phyloP scores from a whole-genome alignment of 2,113 vertebrate species.

The Chaetodon trifascialis region DNA sequence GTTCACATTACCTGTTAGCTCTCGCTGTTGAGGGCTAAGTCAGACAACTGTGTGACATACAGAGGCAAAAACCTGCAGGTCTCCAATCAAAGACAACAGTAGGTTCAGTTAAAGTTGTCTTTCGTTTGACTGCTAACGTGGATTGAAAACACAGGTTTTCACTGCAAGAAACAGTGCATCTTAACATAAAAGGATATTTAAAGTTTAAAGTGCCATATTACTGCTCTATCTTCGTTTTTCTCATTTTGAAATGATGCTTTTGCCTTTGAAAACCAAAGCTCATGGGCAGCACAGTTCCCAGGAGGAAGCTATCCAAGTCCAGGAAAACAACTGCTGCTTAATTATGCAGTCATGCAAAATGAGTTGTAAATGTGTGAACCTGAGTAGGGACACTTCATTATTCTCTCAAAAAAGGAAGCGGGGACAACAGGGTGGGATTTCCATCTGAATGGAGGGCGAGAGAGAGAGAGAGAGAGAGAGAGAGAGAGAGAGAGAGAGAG shows the following conservation, averaged over 20 bases:
- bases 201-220: too few species aligned
- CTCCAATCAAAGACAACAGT: neutral
- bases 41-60: neutral
- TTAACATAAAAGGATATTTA: neutral
- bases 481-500: too few species aligned
- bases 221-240: too few species aligned
- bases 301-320: neutral
- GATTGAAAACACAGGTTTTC: neutral
- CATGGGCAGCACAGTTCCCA: neutral
- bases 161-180: neutral
- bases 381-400: slow-evolving; percentile 27
- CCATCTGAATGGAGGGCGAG: slow-evolving; percentile 35
- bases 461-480: too few species aligned
- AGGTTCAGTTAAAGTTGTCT: neutral
- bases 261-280: slow-evolving; percentile 3
- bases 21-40: neutral
- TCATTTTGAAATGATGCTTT: neutral
- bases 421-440: slow-evolving; percentile 2
- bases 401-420: slow-evolving; percentile 26
- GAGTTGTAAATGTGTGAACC: slow-evolving; percentile 40
- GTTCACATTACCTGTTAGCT: neutral
- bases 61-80: neutral
- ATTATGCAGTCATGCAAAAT: slow-evolving; percentile 50
- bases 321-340: slow-evolving; percentile 29
- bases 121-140: neutral